Evolutionary conservation across 2,888 invertebrate species (phyloP).

Genomic region (Ophion ellenae): DNA sequence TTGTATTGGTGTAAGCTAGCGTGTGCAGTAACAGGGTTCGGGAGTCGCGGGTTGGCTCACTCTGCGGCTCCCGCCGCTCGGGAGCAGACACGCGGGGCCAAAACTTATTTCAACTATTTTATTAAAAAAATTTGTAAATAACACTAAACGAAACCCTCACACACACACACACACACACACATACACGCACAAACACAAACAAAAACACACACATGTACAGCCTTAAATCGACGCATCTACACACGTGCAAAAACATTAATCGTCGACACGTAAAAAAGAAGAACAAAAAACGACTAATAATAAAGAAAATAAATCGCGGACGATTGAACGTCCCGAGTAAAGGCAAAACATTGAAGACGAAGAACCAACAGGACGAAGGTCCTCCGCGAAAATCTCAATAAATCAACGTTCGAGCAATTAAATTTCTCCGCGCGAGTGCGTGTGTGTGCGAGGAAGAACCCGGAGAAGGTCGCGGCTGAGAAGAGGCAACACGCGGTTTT

Average conservation of each 20-base stretch:
- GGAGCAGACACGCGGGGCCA: constrained; percentile 84
- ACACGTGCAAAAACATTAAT: constrained; percentile 40
- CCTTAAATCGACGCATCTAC: constrained; percentile 14
- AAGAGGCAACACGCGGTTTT: constrained; percentile 29
- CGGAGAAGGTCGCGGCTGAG: constrained; percentile 8
- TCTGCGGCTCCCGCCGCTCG: constrained; percentile 84
- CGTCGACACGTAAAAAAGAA: constrained; percentile 39
- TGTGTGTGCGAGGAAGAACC: constrained; percentile 25
- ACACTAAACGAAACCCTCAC: constrained; percentile 70
- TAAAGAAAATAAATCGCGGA: not conserved
- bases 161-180: constrained; percentile 53
- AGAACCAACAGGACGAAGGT: constrained; percentile 6
- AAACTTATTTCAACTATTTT: constrained; percentile 82
- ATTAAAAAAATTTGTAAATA: constrained; percentile 82
- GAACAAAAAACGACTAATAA: constrained; percentile 47
- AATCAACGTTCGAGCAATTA: constrained; percentile 38
- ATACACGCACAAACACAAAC: constrained; percentile 67
- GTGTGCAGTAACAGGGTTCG: constrained; percentile 74
- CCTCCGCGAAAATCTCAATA: constrained; percentile 4
- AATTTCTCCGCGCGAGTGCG: constrained; percentile 2
- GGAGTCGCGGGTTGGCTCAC: constrained; percentile 81
- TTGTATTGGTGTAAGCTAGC: constrained; percentile 38
- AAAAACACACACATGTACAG: constrained; percentile 62
- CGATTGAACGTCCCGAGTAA: constrained; percentile 7
- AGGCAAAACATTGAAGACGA: constrained; percentile 7